Evolutionary conservation across 2,888 invertebrate species (phyloP).

Genomic region (Yponomeuta cagnagella): DNA sequence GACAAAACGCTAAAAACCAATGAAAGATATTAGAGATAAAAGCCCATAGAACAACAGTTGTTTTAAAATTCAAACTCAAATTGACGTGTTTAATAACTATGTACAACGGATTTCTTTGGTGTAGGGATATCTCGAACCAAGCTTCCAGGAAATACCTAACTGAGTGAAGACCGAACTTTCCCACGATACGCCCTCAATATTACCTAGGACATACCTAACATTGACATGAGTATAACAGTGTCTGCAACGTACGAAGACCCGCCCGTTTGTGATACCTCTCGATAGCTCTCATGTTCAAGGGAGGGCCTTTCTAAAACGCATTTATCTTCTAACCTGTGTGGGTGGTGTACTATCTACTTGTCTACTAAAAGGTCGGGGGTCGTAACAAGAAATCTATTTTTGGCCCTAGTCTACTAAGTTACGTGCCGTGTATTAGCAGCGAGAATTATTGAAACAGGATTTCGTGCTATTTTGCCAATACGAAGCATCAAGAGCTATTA

Average conservation of each 20-base stretch:
- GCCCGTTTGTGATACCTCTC: conserved; percentile 7
- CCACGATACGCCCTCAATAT: neutral
- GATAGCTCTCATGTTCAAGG: conserved; percentile 5
- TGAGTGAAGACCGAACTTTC: neutral
- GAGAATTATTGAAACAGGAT: neutral
- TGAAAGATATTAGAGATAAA: too few species aligned
- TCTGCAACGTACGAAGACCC: conserved; percentile 4
- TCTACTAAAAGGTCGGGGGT: conserved; percentile 1
- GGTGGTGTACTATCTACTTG: conserved; percentile 2
- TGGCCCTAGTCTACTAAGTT: neutral
- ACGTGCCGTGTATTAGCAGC: neutral
- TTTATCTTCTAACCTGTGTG: neutral
- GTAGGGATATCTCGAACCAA: too few species aligned
- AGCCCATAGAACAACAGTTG: too few species aligned
- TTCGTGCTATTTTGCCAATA: neutral
- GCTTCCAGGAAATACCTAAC: neutral
- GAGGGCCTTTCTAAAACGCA: neutral
- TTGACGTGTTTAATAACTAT: too few species aligned
- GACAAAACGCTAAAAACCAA: too few species aligned
- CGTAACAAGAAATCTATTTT: conserved; percentile 8
- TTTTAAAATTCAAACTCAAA: too few species aligned
- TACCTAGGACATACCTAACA: neutral
- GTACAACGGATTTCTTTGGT: too few species aligned
- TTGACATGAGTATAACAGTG: neutral
- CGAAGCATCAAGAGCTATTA: too few species aligned